These are phyloP conservation scores for Serranus cabrilla DNA, from an alignment of 2,797 vertebrate species.

Conservation along the genomic window DNA sequence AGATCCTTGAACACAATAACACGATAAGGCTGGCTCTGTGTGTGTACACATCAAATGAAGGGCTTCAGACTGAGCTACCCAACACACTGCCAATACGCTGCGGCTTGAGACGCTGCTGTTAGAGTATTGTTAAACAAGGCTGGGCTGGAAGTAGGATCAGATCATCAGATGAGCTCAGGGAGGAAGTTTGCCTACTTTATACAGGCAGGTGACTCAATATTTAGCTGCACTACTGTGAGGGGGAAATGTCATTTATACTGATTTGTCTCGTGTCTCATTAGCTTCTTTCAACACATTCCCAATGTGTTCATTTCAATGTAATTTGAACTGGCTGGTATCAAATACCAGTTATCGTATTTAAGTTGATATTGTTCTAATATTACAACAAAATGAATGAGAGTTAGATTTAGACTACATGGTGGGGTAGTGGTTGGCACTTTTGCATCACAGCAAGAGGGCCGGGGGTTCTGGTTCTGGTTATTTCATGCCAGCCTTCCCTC, in stretches of 20 bases:
- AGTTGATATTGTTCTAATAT: too few species aligned
- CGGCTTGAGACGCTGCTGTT: constrained; percentile 23
- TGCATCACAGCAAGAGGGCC: too few species aligned
- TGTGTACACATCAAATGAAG: constrained; percentile 54
- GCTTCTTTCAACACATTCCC: too few species aligned
- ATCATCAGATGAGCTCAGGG: constrained; percentile 52
- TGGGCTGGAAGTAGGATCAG: constrained; percentile 41
- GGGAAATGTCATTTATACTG: constrained; percentile 1
- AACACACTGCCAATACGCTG: constrained; percentile 13
- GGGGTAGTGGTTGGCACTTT: too few species aligned
- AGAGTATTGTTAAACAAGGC: constrained; percentile 51
- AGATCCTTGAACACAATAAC: constrained; percentile 60
- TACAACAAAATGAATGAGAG: too few species aligned
- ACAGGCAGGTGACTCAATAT: constrained; percentile 40
- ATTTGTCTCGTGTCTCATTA: not conserved
- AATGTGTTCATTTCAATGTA: too few species aligned
- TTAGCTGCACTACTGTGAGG: constrained; percentile 4
- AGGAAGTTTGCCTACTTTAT: constrained; percentile 38
- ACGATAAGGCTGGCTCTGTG: constrained; percentile 60
- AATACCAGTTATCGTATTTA: too few species aligned
- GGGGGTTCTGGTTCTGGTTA: too few species aligned
- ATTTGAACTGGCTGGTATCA: not conserved
- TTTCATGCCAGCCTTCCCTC: too few species aligned
- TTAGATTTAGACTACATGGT: too few species aligned
- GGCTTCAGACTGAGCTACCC: constrained; percentile 33